Evolutionary conservation across 1,140 invertebrate species (phyloP).

Genomic region (Maconellicoccus hirsutus): DNA sequence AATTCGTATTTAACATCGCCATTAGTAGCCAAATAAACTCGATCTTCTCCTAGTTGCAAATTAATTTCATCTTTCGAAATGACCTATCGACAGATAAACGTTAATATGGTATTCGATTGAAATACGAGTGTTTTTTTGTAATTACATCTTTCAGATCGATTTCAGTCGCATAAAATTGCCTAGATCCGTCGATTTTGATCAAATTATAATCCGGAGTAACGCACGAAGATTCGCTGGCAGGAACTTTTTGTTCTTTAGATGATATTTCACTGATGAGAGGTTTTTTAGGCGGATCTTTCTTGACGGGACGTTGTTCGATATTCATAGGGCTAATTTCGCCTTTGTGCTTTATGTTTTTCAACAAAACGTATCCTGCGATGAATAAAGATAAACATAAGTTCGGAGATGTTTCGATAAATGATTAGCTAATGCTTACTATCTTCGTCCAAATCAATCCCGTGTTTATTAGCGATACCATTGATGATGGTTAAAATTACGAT

Average conservation of each 20-base stretch:
- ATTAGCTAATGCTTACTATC: background rate
- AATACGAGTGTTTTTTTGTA: background rate
- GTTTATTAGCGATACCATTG: constrained; percentile 44
- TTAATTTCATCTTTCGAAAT: background rate
- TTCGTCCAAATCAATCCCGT: background rate
- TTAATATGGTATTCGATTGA: background rate
- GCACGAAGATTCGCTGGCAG: background rate
- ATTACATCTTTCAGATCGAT: constrained; percentile 3
- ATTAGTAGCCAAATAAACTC: background rate
- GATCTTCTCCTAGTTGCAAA: background rate
- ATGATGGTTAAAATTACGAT: constrained; percentile 62
- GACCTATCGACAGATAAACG: background rate
- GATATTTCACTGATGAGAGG: background rate
- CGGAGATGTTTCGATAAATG: background rate
- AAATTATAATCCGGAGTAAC: constrained; percentile 3
- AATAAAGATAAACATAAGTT: background rate
- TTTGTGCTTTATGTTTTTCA: background rate
- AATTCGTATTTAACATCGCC: background rate
- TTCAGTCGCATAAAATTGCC: background rate
- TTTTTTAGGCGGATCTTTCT: background rate
- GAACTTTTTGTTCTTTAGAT: background rate
- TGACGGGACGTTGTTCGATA: constrained; percentile 1
- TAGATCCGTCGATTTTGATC: background rate
- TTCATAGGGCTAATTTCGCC: constrained; percentile 4
- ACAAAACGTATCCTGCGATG: background rate